Percentiles rank a stretch among this genome's conserved stretches.
These are phyloP conservation scores for Chrysodeixis includens DNA, from an alignment of 2,888 invertebrate genomes.

Conservation along the genomic window DNA sequence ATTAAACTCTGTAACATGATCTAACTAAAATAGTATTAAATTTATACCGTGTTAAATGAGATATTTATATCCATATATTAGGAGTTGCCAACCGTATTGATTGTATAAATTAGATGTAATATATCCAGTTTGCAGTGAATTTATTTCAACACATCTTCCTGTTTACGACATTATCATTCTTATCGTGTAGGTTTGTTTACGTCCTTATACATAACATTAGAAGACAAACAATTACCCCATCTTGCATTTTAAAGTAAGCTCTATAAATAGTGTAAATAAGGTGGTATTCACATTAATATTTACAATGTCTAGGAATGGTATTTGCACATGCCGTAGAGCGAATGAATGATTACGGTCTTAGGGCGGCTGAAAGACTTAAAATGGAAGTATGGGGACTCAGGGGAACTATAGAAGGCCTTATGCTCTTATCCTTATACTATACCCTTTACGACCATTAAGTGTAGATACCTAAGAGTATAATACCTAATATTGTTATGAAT, in stretches of 20 bases:
- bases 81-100: background rate
- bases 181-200: conserved; percentile 5
- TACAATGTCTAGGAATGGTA: background rate
- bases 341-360: background rate
- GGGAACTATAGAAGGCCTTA: background rate
- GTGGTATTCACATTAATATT: background rate
- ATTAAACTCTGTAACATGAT: background rate
- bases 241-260: background rate
- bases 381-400: background rate
- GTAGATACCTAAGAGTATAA: background rate
- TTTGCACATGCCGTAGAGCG: background rate
- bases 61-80: background rate
- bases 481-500: background rate
- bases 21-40: background rate
- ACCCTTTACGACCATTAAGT: background rate
- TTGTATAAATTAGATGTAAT: background rate
- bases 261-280: conserved; percentile 1
- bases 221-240: background rate
- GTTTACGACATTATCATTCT: background rate
- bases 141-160: background rate
- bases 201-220: background rate
- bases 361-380: background rate
- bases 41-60: background rate
- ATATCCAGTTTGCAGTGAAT: background rate
- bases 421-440: background rate